Evolutionary conservation across 2,888 invertebrate species (phyloP).

Genomic region (Miltochrista miniata): DNA sequence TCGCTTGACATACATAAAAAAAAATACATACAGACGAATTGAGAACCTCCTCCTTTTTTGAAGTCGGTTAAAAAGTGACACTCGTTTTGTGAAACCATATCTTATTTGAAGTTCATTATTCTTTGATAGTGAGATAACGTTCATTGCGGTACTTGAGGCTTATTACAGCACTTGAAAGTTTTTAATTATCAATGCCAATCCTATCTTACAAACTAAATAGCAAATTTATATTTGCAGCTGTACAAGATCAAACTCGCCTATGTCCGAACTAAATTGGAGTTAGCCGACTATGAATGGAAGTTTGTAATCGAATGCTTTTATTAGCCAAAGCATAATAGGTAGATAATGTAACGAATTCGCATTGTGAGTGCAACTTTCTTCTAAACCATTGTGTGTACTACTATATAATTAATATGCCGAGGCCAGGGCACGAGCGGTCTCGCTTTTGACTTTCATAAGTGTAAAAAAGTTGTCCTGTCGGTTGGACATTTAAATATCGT

Average conservation of each 20-base stretch:
- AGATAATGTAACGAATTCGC: conserved; percentile 64
- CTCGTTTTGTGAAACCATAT: conserved; percentile 21
- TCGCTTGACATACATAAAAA: no score
- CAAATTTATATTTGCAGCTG: conserved; percentile 11
- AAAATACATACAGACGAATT: no score
- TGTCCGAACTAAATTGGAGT: neutral
- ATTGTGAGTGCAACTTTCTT: conserved; percentile 69
- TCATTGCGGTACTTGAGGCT: conserved; percentile 44
- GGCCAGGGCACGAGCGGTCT: conserved; percentile 21
- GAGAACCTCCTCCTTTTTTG: no score
- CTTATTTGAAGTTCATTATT: conserved; percentile 34
- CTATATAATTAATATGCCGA: conserved; percentile 57
- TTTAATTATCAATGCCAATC: conserved; percentile 64
- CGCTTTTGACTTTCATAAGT: conserved; percentile 12
- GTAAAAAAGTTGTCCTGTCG: conserved; percentile 1
- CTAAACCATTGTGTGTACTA: conserved; percentile 55
- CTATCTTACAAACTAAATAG: conserved; percentile 28
- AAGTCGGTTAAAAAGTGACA: no score
- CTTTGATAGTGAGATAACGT: conserved; percentile 39
- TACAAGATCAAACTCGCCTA: neutral
- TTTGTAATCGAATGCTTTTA: conserved; percentile 41
- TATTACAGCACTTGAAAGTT: conserved; percentile 63
- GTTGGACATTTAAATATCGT: neutral
- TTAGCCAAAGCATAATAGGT: conserved; percentile 42
- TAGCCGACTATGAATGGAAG: conserved; percentile 8